Evolutionary conservation across 2,888 invertebrate genomes (phyloP).

Genomic region (Cephus sareptanus): DNA sequence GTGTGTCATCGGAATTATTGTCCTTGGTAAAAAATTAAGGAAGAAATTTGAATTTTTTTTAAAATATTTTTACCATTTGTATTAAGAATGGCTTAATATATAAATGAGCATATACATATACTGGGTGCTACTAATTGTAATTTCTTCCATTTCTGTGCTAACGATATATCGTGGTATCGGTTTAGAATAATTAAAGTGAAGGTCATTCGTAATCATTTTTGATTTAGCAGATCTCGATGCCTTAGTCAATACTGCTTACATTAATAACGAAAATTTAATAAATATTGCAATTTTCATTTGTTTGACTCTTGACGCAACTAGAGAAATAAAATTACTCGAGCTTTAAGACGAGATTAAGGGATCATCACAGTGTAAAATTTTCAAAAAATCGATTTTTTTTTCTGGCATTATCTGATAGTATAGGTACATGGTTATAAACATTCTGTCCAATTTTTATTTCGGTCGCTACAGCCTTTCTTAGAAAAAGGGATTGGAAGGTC

Average conservation of each 20-base stretch:
- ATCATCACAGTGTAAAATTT: too few species aligned
- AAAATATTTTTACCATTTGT: too few species aligned
- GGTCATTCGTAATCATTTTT: neutral
- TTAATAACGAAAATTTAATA: neutral
- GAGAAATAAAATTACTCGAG: neutral
- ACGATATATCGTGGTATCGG: neutral
- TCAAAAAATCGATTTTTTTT: too few species aligned
- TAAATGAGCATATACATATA: too few species aligned
- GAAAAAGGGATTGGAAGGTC: too few species aligned
- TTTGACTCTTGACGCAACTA: neutral
- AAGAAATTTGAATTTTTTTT: too few species aligned
- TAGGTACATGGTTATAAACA: too few species aligned
- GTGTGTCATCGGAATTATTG: neutral
- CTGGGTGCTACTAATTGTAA: neutral
- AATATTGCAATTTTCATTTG: neutral
- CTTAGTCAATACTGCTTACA: neutral
- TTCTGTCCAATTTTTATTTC: too few species aligned
- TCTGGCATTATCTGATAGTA: too few species aligned
- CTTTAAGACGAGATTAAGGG: neutral
- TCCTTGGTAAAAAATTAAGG: neutral
- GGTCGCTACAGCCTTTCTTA: too few species aligned
- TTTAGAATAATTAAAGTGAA: neutral
- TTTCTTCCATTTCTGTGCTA: neutral
- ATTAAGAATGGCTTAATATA: too few species aligned
- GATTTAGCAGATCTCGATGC: neutral